Evolutionary conservation across 2,888 invertebrate species (phyloP).

Genomic region (Melanophora roralis): DNA sequence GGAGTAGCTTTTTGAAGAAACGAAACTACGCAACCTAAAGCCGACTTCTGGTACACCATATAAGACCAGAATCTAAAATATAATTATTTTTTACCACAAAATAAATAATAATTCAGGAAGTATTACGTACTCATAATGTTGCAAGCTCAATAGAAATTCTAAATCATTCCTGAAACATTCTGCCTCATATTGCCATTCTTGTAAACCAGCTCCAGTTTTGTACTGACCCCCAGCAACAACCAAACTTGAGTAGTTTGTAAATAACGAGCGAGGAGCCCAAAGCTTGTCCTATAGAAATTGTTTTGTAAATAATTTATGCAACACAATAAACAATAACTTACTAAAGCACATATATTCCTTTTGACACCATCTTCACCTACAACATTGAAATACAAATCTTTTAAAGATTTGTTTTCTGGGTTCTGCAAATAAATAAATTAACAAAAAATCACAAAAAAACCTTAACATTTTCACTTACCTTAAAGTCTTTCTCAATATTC

Average conservation of each 20-base stretch:
- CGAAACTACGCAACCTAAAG: conserved; percentile 82
- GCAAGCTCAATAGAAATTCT: conserved; percentile 82
- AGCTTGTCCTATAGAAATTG: conserved; percentile 66
- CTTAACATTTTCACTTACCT: not conserved
- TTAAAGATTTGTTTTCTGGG: conserved; percentile 58
- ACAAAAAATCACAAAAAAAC: not conserved
- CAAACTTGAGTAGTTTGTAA: conserved; percentile 68
- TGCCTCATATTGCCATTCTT: conserved; percentile 83
- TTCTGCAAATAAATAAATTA: conserved; percentile 42
- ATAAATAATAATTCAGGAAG: not conserved
- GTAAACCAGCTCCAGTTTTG: conserved; percentile 80
- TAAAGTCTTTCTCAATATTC: conserved; percentile 15
- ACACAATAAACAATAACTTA: conserved; percentile 73
- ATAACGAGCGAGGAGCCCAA: conserved; percentile 67
- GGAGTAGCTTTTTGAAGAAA: conserved; percentile 87
- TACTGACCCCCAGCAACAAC: conserved; percentile 76
- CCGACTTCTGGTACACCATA: conserved; percentile 81
- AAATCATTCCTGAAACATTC: conserved; percentile 82
- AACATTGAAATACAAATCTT: conserved; percentile 52
- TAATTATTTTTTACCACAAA: not conserved
- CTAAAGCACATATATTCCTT: conserved; percentile 81
- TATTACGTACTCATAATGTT: conserved; percentile 78
- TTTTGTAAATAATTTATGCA: not conserved
- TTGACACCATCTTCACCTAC: conserved; percentile 79
- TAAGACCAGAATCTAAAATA: conserved; percentile 84